Evolutionary conservation across 2,888 invertebrate species (phyloP), one percentile per base, ranked within the genome.

Genomic region (Spodoptera picta): DNA sequence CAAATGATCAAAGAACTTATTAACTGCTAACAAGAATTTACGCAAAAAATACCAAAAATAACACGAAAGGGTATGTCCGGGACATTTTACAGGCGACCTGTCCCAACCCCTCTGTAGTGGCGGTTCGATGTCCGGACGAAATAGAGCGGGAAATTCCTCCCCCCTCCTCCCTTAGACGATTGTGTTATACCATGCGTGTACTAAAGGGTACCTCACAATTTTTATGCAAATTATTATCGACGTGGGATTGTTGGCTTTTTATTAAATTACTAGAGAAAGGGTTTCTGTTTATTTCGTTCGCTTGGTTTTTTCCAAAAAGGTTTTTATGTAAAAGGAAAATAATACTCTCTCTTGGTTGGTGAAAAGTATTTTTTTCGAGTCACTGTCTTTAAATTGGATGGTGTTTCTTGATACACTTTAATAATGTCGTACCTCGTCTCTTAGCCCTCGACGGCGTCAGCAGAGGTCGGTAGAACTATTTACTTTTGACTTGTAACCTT

Each of bases 51-150:
- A 52, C 71, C 65, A 65, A 75, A 69, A 77, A 74, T 77, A 81
- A 73, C 77, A 63, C 55, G 55, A 45, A 69, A 62, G 73, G 69
- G 63, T 62, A 65, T 69, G 58, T 73, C 73, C 60, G 74, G 73
- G 82, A 80, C 75, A 82, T 84, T 89, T 88, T 67, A 87, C 87
- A 86, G 85, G 63, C 83, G 86, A 87, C 81, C 83, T 82, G 79
- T 59, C 78, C 61, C 67, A 74, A 79, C 79, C 79, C 77, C 70
- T 73, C 69, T 45, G 79, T 82, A 82, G 71, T 77, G 62, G 63
- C 75, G 82, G 86, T 85, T 84, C 84, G 84, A 82, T 83, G 82
- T 78, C 80, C 83, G 82, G 73, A 81, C 79, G 83, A 90, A 89
- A 86, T 88, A 88, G 90, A 87, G 85, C 88, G 85, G 74, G 73